phyloP scores from a whole-genome alignment of 2,797 vertebrate species.

The Tapirus indicus region DNA sequence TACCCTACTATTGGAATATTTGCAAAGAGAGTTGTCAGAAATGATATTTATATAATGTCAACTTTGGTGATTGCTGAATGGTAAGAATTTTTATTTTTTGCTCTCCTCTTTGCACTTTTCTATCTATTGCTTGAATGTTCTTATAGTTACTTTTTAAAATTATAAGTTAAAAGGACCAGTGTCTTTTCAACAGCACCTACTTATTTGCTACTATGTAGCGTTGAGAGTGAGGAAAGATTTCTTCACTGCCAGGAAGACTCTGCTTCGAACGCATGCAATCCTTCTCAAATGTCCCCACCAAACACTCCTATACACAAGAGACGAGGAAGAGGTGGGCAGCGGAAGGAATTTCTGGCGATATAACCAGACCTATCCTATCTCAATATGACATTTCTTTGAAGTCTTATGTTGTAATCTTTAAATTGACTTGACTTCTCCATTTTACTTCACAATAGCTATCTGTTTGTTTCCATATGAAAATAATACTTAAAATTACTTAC shows the following conservation, averaged over 20 bases:
- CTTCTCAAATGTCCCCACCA: not conserved
- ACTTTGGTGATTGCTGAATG: conserved; percentile 18
- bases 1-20: not conserved
- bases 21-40: conserved; percentile 1
- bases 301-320: not conserved
- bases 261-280: not conserved
- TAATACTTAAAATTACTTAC: conserved; percentile 28
- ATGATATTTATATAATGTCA: not conserved
- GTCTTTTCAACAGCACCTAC: not conserved
- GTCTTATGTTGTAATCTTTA: not conserved
- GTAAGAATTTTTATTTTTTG: not conserved
- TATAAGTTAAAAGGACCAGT: not conserved
- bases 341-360: not conserved
- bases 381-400: not conserved
- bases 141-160: not conserved
- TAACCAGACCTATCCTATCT: not conserved
- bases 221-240: not conserved
- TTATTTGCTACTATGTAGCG: not conserved
- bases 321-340: not conserved
- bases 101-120: not conserved
- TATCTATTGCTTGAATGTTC: not conserved
- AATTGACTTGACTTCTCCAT: conserved; percentile 18
- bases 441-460: not conserved
- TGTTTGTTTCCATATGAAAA: conserved; percentile 35
- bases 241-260: not conserved